phyloP scores from a whole-genome alignment of 2,113 vertebrate genomes.

The Coreoperca whiteheadi region DNA sequence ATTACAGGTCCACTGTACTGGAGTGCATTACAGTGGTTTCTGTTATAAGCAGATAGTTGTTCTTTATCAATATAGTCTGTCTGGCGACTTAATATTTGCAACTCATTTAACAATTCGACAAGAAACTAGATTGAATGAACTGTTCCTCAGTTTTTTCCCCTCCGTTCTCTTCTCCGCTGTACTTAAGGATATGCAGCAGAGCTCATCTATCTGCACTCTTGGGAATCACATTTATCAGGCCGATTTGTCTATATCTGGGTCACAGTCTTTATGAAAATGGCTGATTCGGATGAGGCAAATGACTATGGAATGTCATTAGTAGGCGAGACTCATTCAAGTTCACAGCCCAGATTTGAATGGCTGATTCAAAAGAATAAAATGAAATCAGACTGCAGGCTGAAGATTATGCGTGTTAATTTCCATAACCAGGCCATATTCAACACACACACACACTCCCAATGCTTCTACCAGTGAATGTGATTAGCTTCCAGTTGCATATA shows the following conservation, averaged over 20 bases:
- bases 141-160: not conserved
- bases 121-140: slow-evolving; percentile 35
- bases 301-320: slow-evolving; percentile 64
- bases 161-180: not conserved
- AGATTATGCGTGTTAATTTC: slow-evolving; percentile 63
- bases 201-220: slow-evolving; percentile 30
- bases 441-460: slow-evolving; percentile 22
- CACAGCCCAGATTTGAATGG: slow-evolving; percentile 57
- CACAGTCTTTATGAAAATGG: slow-evolving; percentile 63
- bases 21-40: not conserved
- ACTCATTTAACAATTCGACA: too few relatives aligned
- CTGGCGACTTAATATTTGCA: slow-evolving; percentile 1
- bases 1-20: not conserved
- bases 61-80: not conserved
- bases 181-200: slow-evolving; percentile 36
- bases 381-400: slow-evolving; percentile 49
- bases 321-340: slow-evolving; percentile 52
- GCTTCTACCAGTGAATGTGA: slow-evolving; percentile 44
- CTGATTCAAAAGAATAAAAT: slow-evolving; percentile 67
- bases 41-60: not conserved
- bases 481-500: slow-evolving; percentile 45
- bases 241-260: slow-evolving; percentile 68
- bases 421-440: slow-evolving; percentile 33
- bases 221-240: slow-evolving; percentile 57
- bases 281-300: slow-evolving; percentile 52